Evolutionary conservation across 2,113 vertebrate species (phyloP).

Genomic region (Cranoglanis bouderius): DNA sequence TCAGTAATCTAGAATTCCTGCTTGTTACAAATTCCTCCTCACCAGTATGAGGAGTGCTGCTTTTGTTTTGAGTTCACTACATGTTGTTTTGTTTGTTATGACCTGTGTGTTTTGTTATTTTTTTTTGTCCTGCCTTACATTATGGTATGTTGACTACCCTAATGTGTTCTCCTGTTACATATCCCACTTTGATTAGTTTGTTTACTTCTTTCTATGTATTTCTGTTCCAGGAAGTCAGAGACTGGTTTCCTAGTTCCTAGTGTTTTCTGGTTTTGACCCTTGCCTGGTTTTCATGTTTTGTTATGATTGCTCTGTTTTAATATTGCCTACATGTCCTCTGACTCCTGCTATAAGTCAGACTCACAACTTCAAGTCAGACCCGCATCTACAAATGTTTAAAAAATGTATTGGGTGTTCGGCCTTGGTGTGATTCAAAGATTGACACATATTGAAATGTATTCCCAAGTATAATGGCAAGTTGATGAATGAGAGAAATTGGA

Average conservation of each 20-base stretch:
- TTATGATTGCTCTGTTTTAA: not conserved
- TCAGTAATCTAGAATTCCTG: not conserved
- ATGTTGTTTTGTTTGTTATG: not conserved
- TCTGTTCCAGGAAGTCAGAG: not conserved
- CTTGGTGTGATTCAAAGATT: not conserved
- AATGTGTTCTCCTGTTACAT: not conserved
- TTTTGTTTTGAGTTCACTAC: not conserved
- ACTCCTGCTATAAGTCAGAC: not conserved
- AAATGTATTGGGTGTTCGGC: not conserved
- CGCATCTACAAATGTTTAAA: not conserved
- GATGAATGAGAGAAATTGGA: not conserved
- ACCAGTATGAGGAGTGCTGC: too few species aligned
- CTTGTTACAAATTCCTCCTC: too few species aligned
- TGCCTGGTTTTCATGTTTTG: not conserved
- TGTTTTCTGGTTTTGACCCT: not conserved
- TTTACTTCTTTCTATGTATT: not conserved
- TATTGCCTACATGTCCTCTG: not conserved
- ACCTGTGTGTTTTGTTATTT: too few species aligned
- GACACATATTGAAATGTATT: not conserved
- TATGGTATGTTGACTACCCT: not conserved
- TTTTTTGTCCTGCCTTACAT: not conserved
- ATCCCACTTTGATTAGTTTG: not conserved
- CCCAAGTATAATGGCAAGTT: not conserved
- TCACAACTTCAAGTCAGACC: not conserved
- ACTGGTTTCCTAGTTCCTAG: not conserved